Evolutionary conservation across 2,113 vertebrate genomes (phyloP), one percentile per base, ranked within the genome.

Genomic region (Ammospiza nelsoni): DNA sequence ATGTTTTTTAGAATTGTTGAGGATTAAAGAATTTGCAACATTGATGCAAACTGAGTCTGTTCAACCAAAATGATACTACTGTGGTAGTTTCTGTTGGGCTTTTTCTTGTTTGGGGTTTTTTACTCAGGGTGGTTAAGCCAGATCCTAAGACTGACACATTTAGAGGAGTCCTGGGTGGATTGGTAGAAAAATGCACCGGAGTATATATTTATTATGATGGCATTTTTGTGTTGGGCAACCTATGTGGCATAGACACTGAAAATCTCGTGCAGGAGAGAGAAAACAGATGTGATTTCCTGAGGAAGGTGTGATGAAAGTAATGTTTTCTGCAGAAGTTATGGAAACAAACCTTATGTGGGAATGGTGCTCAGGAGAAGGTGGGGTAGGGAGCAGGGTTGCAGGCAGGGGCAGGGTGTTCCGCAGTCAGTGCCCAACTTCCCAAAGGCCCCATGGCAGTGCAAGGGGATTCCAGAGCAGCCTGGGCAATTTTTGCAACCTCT

Each of bases 371-470:
- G 78, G 19, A 84, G 15, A 43, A 82, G 44, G 24, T 25, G 5
- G 20, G 5, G 6, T 35, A 22, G 44, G 35, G 39, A 78, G 31
- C 0, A 1, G 16, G 20, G 29, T 1, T 44, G 35, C 25, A 58
- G 59, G 4, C 14, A 46, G 27, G 39, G 20, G 10, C 4, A 9
- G 44, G 49, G n/a, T 55, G 16, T 33, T 61, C 37, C 68, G 49
- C 39, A 48, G 18, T 9, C 21, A 33, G 18, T 54, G 61, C 31
- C 3, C 4, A 23, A 31, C 59, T 90, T n/a, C 44, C n/a, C 0
- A 4, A 3, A 3, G 5, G 18, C 41, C 35, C 31, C 19, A 1
- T 6, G n/a, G 52, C 4, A 0, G 11, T 52, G 13, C 29, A 31
- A 51, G n/a, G 35, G 51, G 6, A 39, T 62, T 85, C 51, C 41